Evolutionary conservation across 1,140 invertebrate genomes (phyloP), one percentile per base, ranked within the genome.

Genomic region (Subanguina moxae): DNA sequence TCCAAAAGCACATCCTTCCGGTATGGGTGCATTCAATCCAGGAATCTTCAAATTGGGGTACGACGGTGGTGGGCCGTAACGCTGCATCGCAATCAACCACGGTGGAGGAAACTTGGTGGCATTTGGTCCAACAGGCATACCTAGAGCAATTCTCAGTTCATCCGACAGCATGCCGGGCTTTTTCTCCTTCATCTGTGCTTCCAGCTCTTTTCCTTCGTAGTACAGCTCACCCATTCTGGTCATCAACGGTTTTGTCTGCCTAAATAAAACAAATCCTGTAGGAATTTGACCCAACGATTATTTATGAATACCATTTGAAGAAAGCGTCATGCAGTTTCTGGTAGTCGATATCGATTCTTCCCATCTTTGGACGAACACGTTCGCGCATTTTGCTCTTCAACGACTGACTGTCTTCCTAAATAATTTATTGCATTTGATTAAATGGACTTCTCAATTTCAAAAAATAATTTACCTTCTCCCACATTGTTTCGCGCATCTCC

Each of bases 191-290:
- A 99, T 85, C 46, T 93, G 87, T 0, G 94, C 97, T 84, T 99
- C 96, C 85, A 96, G 96, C 84, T 99, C 96, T 84, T 99, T 99
- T n/a, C 96, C 96, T 85, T 99, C 96, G 84, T 98, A 99, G 84
- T 99, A 99, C 0, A 99, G 84, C 85, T 99, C 96, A 17, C 95
- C 96, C 84, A 97, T 95, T 78, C 95, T 95, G 0, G 94, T 96
- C 91, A 99, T 94, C 73, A 90, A 89, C 0, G 96, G 95, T 84
- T 99, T 99, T 0, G 93, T 96, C 84, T 99, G 96, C 32, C 32
- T 38, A 38, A 38, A n/a, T n/a, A n/a, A 38, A 38, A 38, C 32
- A 38, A 38, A 38, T 38, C 32, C 3, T 11, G 32, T 38, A 38
- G 11, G 11, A 38, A 3, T 3, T 38, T 3, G 11, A 38, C n/a